Percentiles rank a stretch among this genome's conserved stretches.
These are phyloP conservation scores for Corbicula japonica DNA, from an alignment of 2,888 invertebrate species.

Conservation along the genomic window DNA sequence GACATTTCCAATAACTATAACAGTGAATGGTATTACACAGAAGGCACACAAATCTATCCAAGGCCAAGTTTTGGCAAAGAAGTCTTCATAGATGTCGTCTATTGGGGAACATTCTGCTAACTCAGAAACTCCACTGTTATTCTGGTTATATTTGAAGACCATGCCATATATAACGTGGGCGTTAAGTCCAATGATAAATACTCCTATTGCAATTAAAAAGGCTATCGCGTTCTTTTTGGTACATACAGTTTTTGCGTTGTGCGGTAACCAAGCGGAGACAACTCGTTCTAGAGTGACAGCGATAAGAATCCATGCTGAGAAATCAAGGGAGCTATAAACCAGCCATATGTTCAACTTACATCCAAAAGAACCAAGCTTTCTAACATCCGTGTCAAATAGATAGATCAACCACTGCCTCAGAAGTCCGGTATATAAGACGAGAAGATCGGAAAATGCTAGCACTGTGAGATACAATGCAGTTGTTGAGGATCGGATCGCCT, in stretches of 20 bases:
- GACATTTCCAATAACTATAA: constrained; percentile 76
- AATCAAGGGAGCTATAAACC: constrained; percentile 76
- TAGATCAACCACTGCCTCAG: constrained; percentile 73
- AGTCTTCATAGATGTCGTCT: constrained; percentile 55
- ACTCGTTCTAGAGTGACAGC: constrained; percentile 80
- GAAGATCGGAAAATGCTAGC: constrained; percentile 73
- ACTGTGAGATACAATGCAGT: constrained; percentile 76
- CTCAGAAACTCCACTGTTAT: constrained; percentile 6
- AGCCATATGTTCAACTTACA: constrained; percentile 77
- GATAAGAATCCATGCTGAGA: constrained; percentile 81
- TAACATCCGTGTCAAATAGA: constrained; percentile 67
- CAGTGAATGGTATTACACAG: constrained; percentile 75
- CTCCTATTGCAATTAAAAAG: constrained; percentile 51
- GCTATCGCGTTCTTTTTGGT: constrained; percentile 59
- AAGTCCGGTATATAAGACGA: constrained; percentile 78
- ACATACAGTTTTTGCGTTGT: constrained; percentile 70
- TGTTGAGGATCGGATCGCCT: constrained; percentile 70
- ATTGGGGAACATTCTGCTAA: constrained; percentile 54
- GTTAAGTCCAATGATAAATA: constrained; percentile 68
- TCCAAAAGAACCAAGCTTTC: constrained; percentile 51
- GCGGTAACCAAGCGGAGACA: constrained; percentile 77
- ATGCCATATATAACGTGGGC: constrained; percentile 73
- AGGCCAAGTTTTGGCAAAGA: constrained; percentile 72
- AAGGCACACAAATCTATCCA: constrained; percentile 80
- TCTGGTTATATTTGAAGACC: constrained; percentile 32